Conservation (phyloP, 2,797 vertebrate genomes). For the Tolypeutes matacus region DNA sequence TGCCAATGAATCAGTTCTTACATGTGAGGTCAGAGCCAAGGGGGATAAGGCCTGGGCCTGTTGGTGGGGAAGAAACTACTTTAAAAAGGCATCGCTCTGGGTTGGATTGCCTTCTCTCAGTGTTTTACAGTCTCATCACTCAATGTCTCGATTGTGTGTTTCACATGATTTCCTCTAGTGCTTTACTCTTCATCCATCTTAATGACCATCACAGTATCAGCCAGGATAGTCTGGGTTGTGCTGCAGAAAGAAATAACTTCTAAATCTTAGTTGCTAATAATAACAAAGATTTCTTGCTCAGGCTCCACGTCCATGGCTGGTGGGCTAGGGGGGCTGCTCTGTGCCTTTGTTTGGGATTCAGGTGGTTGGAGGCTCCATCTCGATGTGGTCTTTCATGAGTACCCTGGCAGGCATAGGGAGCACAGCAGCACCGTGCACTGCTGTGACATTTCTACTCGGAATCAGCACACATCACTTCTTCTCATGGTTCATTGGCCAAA, state of each 20-base stretch:
- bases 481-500: not conserved
- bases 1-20: too few species aligned
- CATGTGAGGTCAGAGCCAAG: too few species aligned
- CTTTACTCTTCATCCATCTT: not conserved
- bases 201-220: not conserved
- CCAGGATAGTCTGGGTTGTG: not conserved
- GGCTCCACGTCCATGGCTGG: not conserved
- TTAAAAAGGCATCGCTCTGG: too few species aligned
- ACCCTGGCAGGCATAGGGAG: not conserved
- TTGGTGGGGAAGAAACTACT: too few species aligned
- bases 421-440: fast-evolving
- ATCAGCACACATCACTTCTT: not conserved
- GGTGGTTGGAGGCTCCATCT: not conserved
- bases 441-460: not conserved
- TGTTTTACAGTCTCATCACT: not conserved
- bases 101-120: not conserved
- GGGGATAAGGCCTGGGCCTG: too few species aligned
- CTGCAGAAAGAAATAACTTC: not conserved
- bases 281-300: not conserved
- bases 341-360: not conserved
- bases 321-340: not conserved
- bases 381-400: not conserved
- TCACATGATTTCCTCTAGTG: not conserved
- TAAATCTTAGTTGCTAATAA: not conserved
- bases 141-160: not conserved